Evolutionary conservation across 2,888 invertebrate genomes (phyloP), one percentile per base, ranked within the genome.

Genomic region (Clanis bilineata): DNA sequence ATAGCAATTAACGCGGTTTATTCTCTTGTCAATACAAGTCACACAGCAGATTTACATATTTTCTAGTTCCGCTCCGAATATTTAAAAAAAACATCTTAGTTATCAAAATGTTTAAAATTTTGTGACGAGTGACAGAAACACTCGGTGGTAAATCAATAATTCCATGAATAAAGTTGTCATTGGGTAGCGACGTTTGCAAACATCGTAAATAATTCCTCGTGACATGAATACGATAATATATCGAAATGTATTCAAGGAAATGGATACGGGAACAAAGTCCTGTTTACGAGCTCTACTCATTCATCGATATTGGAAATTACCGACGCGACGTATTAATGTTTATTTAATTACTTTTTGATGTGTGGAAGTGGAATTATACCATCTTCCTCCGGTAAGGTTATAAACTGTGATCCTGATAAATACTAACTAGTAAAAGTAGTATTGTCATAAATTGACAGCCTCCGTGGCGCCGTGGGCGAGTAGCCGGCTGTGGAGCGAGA

Each of bases 111-210:
- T 7, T 28, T 21, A 4, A 51, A 18, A 18, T 18, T 23, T 18
- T 28, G 28, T n/a, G 28, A 51, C 7, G 18, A 51, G 15, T 32
- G 18, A 32, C 12, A 32, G 6, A 28, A 15, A 32, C 12, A 25
- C 23, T 18, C 10, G 45, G 22, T 45, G 25, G 28, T 51, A 32
- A 67, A 74, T 74, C 71, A 72, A 73, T 77, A 71, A 78, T 74
- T 74, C 72, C 75, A 75, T 69, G 70, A 68, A 69, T 66, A 62
- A 68, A 74, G 32, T 72, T 69, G 76, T 75, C 75, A 69, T 66
- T 69, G 68, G 69, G 32, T 28, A 43, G 12, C 54, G 54, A 41
- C 45, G 71, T 67, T 65, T 72, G 73, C 67, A 71, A 70, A 71
- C 64, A 67, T 70, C 73, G 73, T 80, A 76, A 76, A 79, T 80